Conservation (phyloP, 2,888 invertebrate species). For the Hoplodrina blanda region DNA sequence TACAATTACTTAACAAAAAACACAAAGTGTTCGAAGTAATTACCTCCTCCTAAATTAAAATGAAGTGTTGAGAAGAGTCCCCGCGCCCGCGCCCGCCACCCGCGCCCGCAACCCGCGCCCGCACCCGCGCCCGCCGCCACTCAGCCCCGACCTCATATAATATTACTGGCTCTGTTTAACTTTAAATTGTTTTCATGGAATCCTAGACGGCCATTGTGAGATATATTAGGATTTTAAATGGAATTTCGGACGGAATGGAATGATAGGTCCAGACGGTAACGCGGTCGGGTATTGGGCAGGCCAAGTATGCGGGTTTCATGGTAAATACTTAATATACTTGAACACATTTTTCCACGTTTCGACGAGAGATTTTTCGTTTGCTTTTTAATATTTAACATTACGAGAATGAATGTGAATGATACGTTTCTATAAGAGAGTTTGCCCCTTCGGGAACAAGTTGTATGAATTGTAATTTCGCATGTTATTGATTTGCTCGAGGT, state of each 20-base stretch:
- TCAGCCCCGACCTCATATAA: constrained; percentile 38
- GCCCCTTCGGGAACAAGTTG: constrained; percentile 4
- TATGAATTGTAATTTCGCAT: constrained; percentile 20
- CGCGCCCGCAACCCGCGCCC: neutral
- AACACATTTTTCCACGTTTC: constrained; percentile 31
- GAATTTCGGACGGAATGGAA: constrained; percentile 64
- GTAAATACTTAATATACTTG: constrained; percentile 48
- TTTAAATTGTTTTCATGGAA: constrained; percentile 68
- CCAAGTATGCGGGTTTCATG: constrained; percentile 50
- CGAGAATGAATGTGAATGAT: constrained; percentile 32
- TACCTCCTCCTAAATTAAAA: constrained; percentile 22
- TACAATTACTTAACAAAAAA: constrained; percentile 20
- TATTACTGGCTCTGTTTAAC: constrained; percentile 63
- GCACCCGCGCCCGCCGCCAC: constrained; percentile 15
- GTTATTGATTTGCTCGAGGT: constrained; percentile 5
- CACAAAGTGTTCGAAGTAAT: constrained; percentile 33
- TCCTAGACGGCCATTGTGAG: constrained; percentile 59
- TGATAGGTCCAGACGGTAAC: constrained; percentile 55
- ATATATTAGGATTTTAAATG: constrained; percentile 62
- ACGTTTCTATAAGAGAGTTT: constrained; percentile 25
- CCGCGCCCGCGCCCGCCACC: neutral
- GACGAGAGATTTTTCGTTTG: constrained; percentile 20
- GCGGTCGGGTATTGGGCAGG: constrained; percentile 45
- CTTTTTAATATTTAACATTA: constrained; percentile 37
- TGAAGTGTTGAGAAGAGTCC: constrained; percentile 11